Base-by-base conservation (phyloP, 2,888 invertebrate genomes). In the Lepetodrilus schrolli region DNA sequence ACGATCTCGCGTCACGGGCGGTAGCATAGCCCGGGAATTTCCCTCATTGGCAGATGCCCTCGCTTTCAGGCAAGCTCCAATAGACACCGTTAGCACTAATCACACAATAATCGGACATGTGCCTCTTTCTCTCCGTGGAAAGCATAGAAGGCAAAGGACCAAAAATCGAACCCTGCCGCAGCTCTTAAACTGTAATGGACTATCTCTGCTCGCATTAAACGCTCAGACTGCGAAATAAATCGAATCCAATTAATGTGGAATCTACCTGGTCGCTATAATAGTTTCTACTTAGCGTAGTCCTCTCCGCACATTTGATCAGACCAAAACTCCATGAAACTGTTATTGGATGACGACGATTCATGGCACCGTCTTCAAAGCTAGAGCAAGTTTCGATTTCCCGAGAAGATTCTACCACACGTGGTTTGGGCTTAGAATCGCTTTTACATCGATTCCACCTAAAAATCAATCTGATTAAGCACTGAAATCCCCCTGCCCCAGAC, bases 381-480 rank as follows among this genome's bases (percentile, higher is more conserved):
- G 13, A 13, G 17, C 43, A 13, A 43, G n/a, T 43, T 23, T 58
- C 58, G 34, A 58, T 58, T 34, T 58, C 58, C 34, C 30, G 30
- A 10, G 17, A n/a, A 23, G 30, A 34, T 58, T 30, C 58, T 30
- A 5, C 58, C 26, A 34, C 58, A 58, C 58, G 58, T 58, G 58
- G 58, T 23, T 17, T 17, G 17, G 30, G 58, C 58, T 58, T 58
- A 58, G 58, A 58, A 58, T 58, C 58, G 58, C 58, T 23, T 58
- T 58, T 30, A 34, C 58, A 58, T 58, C 58, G 58, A 58, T 58
- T 58, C 58, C 58, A 30, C 34, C 30, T 58, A 58, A 58, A n/a
- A 58, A 58, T 58, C 58, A 58, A 58, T 58, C 34, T 58, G 58
- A 58, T 58, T 58, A 58, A 58, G 58, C 58, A 58, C n/a, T 58